Evolutionary conservation across 2,113 vertebrate species (phyloP), one percentile per base, ranked within the genome.

Genomic region (Oreochromis spilurus): DNA sequence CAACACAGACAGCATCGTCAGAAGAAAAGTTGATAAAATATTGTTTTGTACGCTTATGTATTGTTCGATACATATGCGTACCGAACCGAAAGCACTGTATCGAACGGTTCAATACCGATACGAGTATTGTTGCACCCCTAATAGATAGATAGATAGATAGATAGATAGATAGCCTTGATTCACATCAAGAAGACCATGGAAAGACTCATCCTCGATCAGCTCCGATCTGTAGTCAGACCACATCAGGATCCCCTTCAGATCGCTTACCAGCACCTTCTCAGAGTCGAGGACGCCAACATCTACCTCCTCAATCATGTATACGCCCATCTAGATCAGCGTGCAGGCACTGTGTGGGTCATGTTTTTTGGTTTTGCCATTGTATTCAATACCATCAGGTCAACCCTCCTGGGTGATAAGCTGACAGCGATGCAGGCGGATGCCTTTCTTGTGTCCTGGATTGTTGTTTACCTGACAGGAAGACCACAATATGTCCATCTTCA

Each of bases 221-320:
- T 36, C 31, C 3, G 0, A 36, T 7, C 31, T 62, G 19, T 62
- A 12, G 2, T 62, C 58, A 36, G 3, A 4, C 17, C 58, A 62
- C 58, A 62, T 65, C 60, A 62, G 58, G 58, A 62, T 62, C 31
- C 31, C 58, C 29, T 36, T 62, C 58, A 36, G 60, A 36, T 62
- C 1, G 4, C 31, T 62, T 62, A 62, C 58, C 4, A n/a, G 17
- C 31, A 2, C 58, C 9, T 34, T 36, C 58, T 12, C 58, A 36
- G 9, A 62, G 31, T n/a, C 2, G 1, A n/a, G 58, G 6, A 62
- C 2, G 6, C 31, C 60, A 65, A n/a, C 60, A 65, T 36, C 60
- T 7, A 65, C 31, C 60, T 65, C 31, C 31, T 65, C 17, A 0
- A n/a, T n/a, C 4, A 2, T n/a, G 10, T 3, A 17, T n/a, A 65